phyloP scores from a whole-genome alignment of 2,797 vertebrate species.

The Scomberomorus guttatus region DNA sequence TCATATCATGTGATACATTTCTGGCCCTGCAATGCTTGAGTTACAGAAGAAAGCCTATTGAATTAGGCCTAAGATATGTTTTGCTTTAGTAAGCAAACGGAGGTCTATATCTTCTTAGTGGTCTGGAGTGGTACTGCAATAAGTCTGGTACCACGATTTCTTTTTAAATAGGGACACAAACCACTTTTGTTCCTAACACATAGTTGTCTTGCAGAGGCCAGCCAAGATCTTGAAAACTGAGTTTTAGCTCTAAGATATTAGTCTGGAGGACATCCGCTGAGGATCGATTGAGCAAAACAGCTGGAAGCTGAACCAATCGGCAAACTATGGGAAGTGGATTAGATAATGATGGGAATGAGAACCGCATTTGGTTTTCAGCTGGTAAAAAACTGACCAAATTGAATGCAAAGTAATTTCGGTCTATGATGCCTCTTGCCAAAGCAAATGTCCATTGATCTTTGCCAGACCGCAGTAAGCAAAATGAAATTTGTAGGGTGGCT shows the following conservation, averaged over 20 bases:
- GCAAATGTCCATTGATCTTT: constrained; percentile 15
- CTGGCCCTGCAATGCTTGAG: not conserved
- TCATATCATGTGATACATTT: constrained; percentile 2
- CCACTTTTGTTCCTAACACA: not conserved
- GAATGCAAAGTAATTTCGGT: constrained; percentile 40
- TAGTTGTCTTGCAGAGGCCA: not conserved
- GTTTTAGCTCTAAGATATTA: constrained; percentile 12
- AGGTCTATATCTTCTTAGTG: not conserved
- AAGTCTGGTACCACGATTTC: not conserved
- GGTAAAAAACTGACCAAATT: constrained; percentile 30
- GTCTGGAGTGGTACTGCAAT: not conserved
- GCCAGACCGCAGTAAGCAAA: constrained; percentile 21
- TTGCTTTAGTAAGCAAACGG: constrained; percentile 8
- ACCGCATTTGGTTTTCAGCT: constrained; percentile 14
- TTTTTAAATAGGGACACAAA: not conserved
- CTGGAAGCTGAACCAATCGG: constrained; percentile 21
- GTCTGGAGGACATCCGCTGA: constrained; percentile 21
- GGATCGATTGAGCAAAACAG: constrained; percentile 14
- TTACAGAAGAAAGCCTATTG: not conserved
- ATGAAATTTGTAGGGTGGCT: not conserved
- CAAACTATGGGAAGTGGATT: constrained; percentile 24
- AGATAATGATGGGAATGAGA: constrained; percentile 28
- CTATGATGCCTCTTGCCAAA: constrained; percentile 12
- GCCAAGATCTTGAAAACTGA: constrained; percentile 10
- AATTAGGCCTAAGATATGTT: constrained; percentile 11